Base-by-base conservation (phyloP, 1,140 invertebrate species). In the Venustaconcha ellipsiformis region DNA sequence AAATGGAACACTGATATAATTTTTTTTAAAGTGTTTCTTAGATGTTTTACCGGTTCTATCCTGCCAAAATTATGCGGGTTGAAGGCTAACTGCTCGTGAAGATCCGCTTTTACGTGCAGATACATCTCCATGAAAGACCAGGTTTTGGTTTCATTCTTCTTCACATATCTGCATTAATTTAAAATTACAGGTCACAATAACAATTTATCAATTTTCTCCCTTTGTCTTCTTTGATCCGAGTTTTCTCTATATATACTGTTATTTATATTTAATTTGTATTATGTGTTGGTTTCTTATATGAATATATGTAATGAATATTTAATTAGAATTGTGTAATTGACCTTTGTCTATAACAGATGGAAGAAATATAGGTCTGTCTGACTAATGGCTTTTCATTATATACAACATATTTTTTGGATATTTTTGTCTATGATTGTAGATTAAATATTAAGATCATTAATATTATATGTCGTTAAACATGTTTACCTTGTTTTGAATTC, bases 81-180 rank as follows among this genome's bases (percentile, higher is more conserved):
- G 66, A 84, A 84, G n/a, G 80, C 82, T 63, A 84, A 66, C 11
- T 72, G 26, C 26, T 84, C 66, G 57, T 76, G 76, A 15, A 84
- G 60, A 56, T 82, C 80, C 70, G 76, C 78, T 67, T 84, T 70
- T 18, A 84, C 70, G 63, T 84, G 78, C 14, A 84, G 77, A 37
- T 84, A 81, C 78, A 82, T 80, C 77, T 84, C 82, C 70, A 82
- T 74, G 55, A 80, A 82, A 0, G 82, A 84, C 82, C 80, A 84
- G 3, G 69, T 68, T 14, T 72, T 70, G 14, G 78, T 78, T 65
- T 76, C 77, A 17, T 70, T 75, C 58, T 55, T n/a, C 59, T 78
- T 78, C 37, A 80, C 78, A 60, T 79, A 80, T 55, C 82, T 84
- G 71, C 1, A 23, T 74, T 12, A 23, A 20, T 11, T 20, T 17